Evolutionary conservation across 2,888 invertebrate species (phyloP).

Genomic region (Pherbina coryleti): DNA sequence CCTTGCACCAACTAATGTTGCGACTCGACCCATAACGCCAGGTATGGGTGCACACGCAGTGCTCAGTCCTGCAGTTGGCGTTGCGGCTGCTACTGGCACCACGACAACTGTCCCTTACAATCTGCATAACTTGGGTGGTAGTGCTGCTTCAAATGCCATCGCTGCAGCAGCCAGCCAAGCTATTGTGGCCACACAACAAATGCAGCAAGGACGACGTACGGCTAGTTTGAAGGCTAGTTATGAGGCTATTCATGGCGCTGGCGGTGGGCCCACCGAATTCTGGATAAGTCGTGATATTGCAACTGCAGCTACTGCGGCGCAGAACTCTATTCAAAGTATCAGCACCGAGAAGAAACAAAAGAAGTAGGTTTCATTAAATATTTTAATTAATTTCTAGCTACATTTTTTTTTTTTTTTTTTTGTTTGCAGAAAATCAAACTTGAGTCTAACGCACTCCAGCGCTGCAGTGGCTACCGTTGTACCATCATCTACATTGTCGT

Average conservation of each 20-base stretch:
- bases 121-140: slow-evolving; percentile 84
- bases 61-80: slow-evolving; percentile 55
- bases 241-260: slow-evolving; percentile 85
- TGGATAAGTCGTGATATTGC: slow-evolving; percentile 80
- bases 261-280: slow-evolving; percentile 75
- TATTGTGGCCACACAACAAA: slow-evolving; percentile 95
- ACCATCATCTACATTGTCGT: slow-evolving; percentile 61
- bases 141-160: slow-evolving; percentile 80
- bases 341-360: slow-evolving; percentile 67
- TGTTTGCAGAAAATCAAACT: slow-evolving; percentile 57
- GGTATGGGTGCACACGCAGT: slow-evolving; percentile 61
- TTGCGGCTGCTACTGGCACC: slow-evolving; percentile 58
- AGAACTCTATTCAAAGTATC: slow-evolving; percentile 79
- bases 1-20: slow-evolving; percentile 60
- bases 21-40: slow-evolving; percentile 58
- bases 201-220: slow-evolving; percentile 94
- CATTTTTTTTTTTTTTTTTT: slow-evolving; percentile 32
- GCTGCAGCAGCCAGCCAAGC: slow-evolving; percentile 96
- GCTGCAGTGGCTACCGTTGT: slow-evolving; percentile 42
- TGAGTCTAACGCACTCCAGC: slow-evolving; percentile 48
- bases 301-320: slow-evolving; percentile 73
- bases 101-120: slow-evolving; percentile 74
- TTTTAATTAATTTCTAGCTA: neutral
- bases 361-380: slow-evolving; percentile 50
- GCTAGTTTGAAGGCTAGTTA: slow-evolving; percentile 95